Conservation (phyloP, 2,888 invertebrate genomes). For the Drosophila nigritarsus region DNA sequence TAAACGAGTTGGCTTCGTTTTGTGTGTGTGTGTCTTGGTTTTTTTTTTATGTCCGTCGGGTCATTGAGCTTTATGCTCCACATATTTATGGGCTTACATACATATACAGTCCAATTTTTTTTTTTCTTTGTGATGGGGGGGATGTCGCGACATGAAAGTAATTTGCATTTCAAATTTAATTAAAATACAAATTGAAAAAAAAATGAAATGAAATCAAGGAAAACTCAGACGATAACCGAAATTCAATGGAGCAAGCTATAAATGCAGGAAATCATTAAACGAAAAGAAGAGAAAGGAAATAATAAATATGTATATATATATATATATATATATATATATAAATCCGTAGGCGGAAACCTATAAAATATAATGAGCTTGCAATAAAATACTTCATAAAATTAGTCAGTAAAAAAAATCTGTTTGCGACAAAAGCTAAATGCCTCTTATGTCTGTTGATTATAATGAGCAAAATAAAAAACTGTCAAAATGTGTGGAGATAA, state of each 20-base stretch:
- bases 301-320: not conserved
- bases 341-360: slow-evolving; percentile 34
- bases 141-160: slow-evolving; percentile 36
- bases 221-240: slow-evolving; percentile 7
- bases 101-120: not conserved
- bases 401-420: slow-evolving; percentile 5
- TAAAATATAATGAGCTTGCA: slow-evolving; percentile 34
- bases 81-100: slow-evolving; percentile 25
- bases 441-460: not conserved
- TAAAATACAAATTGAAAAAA: slow-evolving; percentile 65
- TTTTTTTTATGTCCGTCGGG: slow-evolving; percentile 40
- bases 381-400: slow-evolving; percentile 31
- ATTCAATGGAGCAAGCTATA: slow-evolving; percentile 37
- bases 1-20: slow-evolving; percentile 58
- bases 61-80: slow-evolving; percentile 53
- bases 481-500: not conserved
- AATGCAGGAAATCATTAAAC: slow-evolving; percentile 22
- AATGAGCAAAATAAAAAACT: not conserved
- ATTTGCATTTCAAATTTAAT: slow-evolving; percentile 68
- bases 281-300: slow-evolving; percentile 5
- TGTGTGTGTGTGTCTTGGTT: not conserved
- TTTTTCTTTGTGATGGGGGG: not conserved
- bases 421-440: not conserved
- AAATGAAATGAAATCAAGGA: slow-evolving; percentile 33
- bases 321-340: not conserved